Percentiles rank a stretch among this genome's conserved stretches.
phyloP scores from a whole-genome alignment of 2,888 invertebrate genomes.

The Phymatocera aterrima region DNA sequence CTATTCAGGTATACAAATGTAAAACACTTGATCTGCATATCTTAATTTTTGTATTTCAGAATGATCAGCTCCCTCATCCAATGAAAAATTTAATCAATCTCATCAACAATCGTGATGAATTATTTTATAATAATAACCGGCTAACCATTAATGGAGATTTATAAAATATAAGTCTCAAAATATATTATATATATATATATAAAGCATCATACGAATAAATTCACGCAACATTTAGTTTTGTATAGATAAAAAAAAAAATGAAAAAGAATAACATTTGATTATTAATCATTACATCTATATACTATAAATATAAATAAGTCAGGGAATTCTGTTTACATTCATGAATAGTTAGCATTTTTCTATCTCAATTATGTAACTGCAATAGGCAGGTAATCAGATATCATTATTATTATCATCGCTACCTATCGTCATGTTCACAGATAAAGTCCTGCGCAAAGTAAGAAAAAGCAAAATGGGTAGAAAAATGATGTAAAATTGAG shows the following conservation, averaged over 20 bases:
- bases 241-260: not conserved
- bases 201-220: not conserved
- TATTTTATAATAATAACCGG: conserved; percentile 2
- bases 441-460: not conserved
- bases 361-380: no score
- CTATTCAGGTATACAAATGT: not conserved
- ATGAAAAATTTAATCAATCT: conserved; percentile 54
- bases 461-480: not conserved
- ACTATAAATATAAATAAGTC: conserved; percentile 19
- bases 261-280: no score
- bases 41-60: conserved; percentile 62
- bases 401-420: no score
- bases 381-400: no score
- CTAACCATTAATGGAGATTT: conserved; percentile 15
- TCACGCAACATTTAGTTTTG: conserved; percentile 6
- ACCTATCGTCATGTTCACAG: not conserved
- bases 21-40: conserved; percentile 3
- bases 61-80: conserved; percentile 70
- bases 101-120: not conserved
- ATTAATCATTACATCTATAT: no score
- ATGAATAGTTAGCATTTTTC: not conserved
- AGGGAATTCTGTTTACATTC: not conserved
- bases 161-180: conserved; percentile 7
- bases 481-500: not conserved
- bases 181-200: not conserved